Percentiles rank a stretch among this genome's conserved stretches.
Conservation (phyloP, 2,113 vertebrate species). For the Phylloscopus trochilus region DNA sequence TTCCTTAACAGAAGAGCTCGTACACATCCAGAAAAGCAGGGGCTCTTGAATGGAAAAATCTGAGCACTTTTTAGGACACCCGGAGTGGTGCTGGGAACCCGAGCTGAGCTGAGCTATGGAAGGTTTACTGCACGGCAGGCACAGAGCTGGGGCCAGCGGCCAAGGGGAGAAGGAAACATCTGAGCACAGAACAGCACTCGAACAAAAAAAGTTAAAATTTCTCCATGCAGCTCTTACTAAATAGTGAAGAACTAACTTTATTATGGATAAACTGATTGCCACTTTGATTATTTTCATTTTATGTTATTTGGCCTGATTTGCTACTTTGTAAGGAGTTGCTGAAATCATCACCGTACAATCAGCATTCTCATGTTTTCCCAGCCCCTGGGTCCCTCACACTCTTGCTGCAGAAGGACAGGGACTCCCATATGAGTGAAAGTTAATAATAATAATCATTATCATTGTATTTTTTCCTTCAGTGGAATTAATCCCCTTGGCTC, state of each 20-base stretch:
- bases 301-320: background rate
- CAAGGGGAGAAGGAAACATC: background rate
- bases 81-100: accelerated
- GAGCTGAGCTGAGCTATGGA: background rate
- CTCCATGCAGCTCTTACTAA: background rate
- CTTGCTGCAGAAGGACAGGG: background rate
- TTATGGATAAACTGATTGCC: background rate
- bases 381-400: accelerated
- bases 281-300: background rate
- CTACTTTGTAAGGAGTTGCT: background rate
- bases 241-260: background rate
- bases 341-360: background rate
- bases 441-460: background rate
- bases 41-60: background rate
- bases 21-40: background rate
- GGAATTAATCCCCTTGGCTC: background rate
- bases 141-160: background rate
- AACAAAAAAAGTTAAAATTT: background rate
- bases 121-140: background rate
- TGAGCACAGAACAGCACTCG: background rate
- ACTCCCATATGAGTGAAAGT: background rate
- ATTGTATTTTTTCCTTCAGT: background rate
- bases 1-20: accelerated
- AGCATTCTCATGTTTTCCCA: accelerated
- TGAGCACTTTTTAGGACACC: background rate